Evolutionary conservation across 2,888 invertebrate species (phyloP).

Genomic region (Panopea generosa): DNA sequence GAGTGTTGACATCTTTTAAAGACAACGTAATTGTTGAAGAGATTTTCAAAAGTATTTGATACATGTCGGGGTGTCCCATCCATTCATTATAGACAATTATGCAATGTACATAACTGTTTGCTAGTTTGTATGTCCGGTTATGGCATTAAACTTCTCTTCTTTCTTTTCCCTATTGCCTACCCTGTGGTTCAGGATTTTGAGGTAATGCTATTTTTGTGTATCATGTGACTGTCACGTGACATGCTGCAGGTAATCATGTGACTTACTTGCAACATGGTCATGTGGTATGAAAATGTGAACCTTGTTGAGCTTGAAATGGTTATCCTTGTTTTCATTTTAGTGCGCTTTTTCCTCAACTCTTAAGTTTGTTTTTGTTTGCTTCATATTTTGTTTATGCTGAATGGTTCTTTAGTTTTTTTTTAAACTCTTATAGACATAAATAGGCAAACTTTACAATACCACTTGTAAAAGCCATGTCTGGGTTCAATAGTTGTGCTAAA

Average conservation of each 20-base stretch:
- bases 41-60: too few species aligned
- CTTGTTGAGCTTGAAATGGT: constrained; percentile 28
- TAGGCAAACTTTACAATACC: constrained; percentile 30
- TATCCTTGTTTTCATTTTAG: constrained; percentile 33
- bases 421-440: constrained; percentile 10
- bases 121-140: constrained; percentile 61
- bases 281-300: constrained; percentile 16
- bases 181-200: constrained; percentile 78
- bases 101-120: constrained; percentile 26
- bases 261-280: constrained; percentile 14
- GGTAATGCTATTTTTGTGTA: constrained; percentile 72
- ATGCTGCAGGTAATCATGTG: constrained; percentile 26
- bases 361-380: constrained; percentile 16
- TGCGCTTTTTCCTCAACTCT: constrained; percentile 29
- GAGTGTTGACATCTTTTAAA: too few species aligned
- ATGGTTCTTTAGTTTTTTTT: constrained; percentile 16
- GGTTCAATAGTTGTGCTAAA: neutral
- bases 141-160: constrained; percentile 73
- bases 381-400: constrained; percentile 21
- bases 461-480: neutral
- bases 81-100: constrained; percentile 10
- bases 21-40: too few species aligned
- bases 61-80: too few species aligned
- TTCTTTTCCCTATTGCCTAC: constrained; percentile 73
- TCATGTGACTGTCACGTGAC: constrained; percentile 31